Conservation (phyloP, 2,797 vertebrate species). For the Eospalax fontanierii region DNA sequence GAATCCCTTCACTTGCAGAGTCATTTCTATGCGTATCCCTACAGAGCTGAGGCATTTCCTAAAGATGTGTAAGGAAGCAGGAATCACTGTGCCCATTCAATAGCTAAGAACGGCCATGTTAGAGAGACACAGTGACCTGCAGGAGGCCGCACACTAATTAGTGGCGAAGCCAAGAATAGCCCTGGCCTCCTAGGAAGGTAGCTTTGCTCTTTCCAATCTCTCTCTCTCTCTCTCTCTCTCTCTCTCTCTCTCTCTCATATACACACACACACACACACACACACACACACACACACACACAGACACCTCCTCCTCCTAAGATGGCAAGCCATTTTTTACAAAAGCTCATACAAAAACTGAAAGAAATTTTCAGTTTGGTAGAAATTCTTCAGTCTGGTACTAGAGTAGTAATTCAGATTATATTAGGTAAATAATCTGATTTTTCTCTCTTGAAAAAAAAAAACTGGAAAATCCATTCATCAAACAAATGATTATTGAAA, state of each 20-base stretch:
- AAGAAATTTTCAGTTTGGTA: background rate
- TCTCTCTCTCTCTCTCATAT: background rate
- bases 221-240: too few species aligned
- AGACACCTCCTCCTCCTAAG: background rate
- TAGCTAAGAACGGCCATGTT: background rate
- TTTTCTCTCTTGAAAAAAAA: slow-evolving; percentile 30
- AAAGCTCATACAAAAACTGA: background rate
- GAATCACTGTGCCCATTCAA: background rate
- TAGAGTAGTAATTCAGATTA: slow-evolving; percentile 49
- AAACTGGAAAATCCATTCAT: slow-evolving; percentile 49
- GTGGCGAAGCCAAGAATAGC: background rate
- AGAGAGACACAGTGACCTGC: background rate
- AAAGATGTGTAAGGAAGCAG: background rate
- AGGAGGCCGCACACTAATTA: background rate
- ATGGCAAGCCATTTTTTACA: background rate
- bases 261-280: too few species aligned
- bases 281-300: too few species aligned
- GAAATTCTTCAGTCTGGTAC: background rate
- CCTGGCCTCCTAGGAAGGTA: background rate
- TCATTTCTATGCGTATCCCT: background rate
- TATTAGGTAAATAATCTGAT: background rate
- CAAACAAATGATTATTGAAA: background rate
- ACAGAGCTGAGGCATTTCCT: background rate
- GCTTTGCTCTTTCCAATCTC: background rate
- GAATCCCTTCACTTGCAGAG: slow-evolving; percentile 8